These are phyloP conservation scores for Phaethon lepturus DNA, from an alignment of 2,113 vertebrate species.

Conservation along the genomic window DNA sequence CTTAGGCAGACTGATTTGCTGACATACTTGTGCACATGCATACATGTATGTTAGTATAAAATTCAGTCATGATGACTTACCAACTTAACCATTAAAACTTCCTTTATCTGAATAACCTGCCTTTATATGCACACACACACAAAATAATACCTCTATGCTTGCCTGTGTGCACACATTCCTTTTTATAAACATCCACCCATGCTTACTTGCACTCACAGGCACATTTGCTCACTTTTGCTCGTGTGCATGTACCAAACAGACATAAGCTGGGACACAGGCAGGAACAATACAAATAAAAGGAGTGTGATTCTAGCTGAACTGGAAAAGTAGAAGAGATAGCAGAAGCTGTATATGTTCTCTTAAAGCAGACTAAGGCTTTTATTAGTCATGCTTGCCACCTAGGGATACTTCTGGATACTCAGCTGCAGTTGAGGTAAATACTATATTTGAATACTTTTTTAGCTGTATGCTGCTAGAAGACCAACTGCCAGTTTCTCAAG, in stretches of 20 bases:
- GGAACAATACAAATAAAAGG: background rate
- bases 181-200: background rate
- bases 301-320: background rate
- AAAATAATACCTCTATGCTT: background rate
- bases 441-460: background rate
- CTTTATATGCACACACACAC: background rate
- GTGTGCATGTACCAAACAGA: background rate
- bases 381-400: background rate
- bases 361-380: background rate
- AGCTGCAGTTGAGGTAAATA: background rate
- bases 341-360: background rate
- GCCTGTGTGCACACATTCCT: background rate
- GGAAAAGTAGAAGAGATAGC: background rate
- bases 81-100: background rate
- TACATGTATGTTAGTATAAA: background rate
- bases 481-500: background rate
- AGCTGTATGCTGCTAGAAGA: background rate
- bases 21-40: background rate
- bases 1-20: background rate
- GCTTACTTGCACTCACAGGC: background rate
- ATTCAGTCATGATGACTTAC: background rate
- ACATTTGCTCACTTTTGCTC: background rate
- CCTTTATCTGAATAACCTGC: background rate
- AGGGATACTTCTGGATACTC: background rate
- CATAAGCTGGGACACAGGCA: background rate